Base-by-base conservation (phyloP, 2,113 vertebrate species). In the Myiozetetes cayanensis region DNA sequence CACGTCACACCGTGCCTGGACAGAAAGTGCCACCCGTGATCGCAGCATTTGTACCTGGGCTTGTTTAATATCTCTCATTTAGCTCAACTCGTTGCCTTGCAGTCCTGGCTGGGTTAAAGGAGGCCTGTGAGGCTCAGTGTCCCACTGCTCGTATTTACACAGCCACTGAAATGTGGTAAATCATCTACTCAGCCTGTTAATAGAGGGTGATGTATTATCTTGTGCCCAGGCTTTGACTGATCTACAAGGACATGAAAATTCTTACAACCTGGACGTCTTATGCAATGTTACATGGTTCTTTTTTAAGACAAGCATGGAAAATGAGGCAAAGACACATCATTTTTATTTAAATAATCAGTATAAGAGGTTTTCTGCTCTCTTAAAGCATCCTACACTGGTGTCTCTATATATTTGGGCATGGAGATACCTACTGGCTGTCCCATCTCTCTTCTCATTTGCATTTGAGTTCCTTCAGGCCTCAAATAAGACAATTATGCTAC, bases 101-200 rank as follows among this genome's bases (percentile, higher is more conserved):
- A 77, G 49, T 88, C 33, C 2, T 65, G 73, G 62, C n/a, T 70
- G 81, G 62, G 72, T 91, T 93, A 23, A 85, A 82, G 68, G 59
- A 94, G 83, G 46, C 85, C 71, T 2, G 2, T 30, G 87, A 91
- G 78, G 84, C 82, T 94, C 55, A 28, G 68, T 83, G 89, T 87
- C 79, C 93, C 82, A 25, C 61, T 81, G 66, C 85, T 95, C 46
- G 0, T 97, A 68, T 97, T 97, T 97, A 89, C 97, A 96, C 93
- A 96, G 95, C 73, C 67, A 62, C 52, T 84, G 96, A 79, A n/a
- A 86, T 25, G 53, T 93, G 76, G 97, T 97, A 97, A 97, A 97
- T 98, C 94, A 98, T 97, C 95, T 90, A 97, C 97, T 94, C 96
- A n/a, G 92, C 83, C 89, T 65, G 76, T 61, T 96, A 79, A 90